A percentile compares a stretch with the other conserved stretches of the same genome.
These are phyloP conservation scores for Drosophila mimetica DNA, from an alignment of 2,888 invertebrate genomes.

Conservation along the genomic window DNA sequence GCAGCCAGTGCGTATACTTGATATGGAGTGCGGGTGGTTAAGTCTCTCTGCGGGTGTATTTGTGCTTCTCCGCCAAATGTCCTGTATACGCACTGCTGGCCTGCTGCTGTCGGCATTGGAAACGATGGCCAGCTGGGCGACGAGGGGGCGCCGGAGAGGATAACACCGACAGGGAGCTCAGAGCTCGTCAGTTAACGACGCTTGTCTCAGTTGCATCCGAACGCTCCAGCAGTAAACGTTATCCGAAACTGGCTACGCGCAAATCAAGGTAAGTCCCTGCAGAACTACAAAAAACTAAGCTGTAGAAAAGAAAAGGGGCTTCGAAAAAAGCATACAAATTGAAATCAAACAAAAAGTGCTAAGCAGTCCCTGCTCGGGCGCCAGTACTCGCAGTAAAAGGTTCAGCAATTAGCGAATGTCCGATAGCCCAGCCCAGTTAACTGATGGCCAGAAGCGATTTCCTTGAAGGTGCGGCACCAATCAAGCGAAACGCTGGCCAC, in stretches of 20 bases:
- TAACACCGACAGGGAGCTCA: slow-evolving; percentile 51
- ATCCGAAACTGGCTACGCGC: slow-evolving; percentile 62
- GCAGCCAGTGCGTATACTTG: slow-evolving; percentile 63
- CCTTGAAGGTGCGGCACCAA: slow-evolving; percentile 61
- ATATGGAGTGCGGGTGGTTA: slow-evolving; percentile 37
- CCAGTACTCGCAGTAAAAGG: slow-evolving; percentile 4
- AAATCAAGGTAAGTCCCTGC: slow-evolving; percentile 65
- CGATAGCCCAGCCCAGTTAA: slow-evolving; percentile 57
- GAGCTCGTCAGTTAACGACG: slow-evolving; percentile 75
- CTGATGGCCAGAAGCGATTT: slow-evolving; percentile 1
- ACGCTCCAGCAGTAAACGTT: slow-evolving; percentile 78
- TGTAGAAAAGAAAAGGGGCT: slow-evolving; percentile 6
- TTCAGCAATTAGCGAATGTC: slow-evolving; percentile 40
- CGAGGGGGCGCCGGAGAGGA: slow-evolving; percentile 58
- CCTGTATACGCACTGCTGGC: slow-evolving; percentile 57
- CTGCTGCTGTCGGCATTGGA: slow-evolving; percentile 45
- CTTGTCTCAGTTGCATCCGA: slow-evolving; percentile 82
- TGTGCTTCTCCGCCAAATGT: slow-evolving; percentile 22
- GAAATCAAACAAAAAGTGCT: slow-evolving; percentile 40
- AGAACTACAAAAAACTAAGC: slow-evolving; percentile 10
- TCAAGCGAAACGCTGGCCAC: slow-evolving; percentile 47
- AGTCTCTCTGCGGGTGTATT: too few species aligned
- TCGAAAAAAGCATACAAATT: slow-evolving; percentile 20
- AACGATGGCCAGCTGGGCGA: slow-evolving; percentile 32
- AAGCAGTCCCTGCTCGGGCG: slow-evolving; percentile 1